Conservation (phyloP, 2,113 vertebrate genomes). For the Antennarius striatus region DNA sequence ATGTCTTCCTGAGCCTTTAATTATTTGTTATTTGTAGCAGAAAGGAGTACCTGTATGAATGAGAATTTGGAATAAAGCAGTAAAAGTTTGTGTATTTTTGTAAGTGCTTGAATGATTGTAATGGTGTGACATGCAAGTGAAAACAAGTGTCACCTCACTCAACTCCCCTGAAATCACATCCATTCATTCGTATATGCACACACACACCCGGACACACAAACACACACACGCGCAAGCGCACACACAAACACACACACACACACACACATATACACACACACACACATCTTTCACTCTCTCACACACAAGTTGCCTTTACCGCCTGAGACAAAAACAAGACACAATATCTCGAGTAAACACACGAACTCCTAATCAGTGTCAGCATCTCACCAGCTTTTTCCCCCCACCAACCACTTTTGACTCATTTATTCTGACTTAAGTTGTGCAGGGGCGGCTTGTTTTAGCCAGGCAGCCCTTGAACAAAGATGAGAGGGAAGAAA, state of each 20-base stretch:
- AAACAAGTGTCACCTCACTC: conserved; percentile 23
- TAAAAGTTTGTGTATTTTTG: neutral
- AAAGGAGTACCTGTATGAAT: neutral
- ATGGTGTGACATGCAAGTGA: neutral
- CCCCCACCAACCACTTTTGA: conserved; percentile 23
- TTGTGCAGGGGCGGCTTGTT: conserved; percentile 39
- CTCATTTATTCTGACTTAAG: conserved; percentile 41
- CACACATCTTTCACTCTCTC: neutral
- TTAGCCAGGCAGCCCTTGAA: conserved; percentile 59
- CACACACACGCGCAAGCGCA: neutral
- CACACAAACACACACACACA: neutral
- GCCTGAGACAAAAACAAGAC: conserved; percentile 7
- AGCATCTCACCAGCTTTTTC: neutral
- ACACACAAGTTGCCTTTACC: neutral
- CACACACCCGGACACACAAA: neutral
- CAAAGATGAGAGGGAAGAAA: conserved; percentile 70
- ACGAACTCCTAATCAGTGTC: conserved; percentile 1
- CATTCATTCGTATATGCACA: conserved; percentile 21
- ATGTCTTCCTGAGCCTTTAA: conserved; percentile 8
- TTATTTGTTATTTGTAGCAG: conserved; percentile 2
- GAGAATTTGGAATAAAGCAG: neutral
- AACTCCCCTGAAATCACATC: conserved; percentile 40
- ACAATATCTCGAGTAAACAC: conserved; percentile 25
- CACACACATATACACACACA: neutral
- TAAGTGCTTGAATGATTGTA: neutral